Evolutionary conservation across 2,888 invertebrate species (phyloP).

Genomic region (Leptinotarsa haldemani): DNA sequence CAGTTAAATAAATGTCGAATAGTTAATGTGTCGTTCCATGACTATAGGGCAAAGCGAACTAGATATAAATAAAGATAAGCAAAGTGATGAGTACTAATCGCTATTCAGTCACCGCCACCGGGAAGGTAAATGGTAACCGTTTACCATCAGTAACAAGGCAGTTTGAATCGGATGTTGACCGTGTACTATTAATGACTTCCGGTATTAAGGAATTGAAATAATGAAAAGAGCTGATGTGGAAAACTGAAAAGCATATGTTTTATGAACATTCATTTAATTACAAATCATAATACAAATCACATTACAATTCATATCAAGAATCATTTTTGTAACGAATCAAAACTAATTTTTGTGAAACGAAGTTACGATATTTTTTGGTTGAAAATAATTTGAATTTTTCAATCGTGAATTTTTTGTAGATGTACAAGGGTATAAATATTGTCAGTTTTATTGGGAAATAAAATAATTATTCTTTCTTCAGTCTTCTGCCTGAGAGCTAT

Average conservation of each 20-base stretch:
- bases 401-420: no score
- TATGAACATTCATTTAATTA: not conserved
- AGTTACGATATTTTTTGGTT: no score
- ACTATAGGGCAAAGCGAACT: constrained; percentile 37
- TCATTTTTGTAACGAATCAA: no score
- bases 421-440: no score
- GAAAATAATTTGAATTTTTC: no score
- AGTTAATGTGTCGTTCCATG: constrained; percentile 39
- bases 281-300: no score
- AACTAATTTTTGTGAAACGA: no score
- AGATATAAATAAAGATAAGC: constrained; percentile 44
- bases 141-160: constrained; percentile 60
- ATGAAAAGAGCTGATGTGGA: not conserved
- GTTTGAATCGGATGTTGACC: constrained; percentile 26
- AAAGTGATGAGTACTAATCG: constrained; percentile 56
- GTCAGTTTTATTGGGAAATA: no score
- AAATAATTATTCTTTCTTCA: no score
- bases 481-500: no score
- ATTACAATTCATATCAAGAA: no score
- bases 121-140: constrained; percentile 54
- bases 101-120: constrained; percentile 55
- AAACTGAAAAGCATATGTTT: not conserved
- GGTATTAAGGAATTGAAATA: constrained; percentile 9
- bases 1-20: constrained; percentile 43
- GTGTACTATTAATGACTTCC: constrained; percentile 9